phyloP scores from a whole-genome alignment of 1,140 invertebrate genomes.

The Drosophila leontia region DNA sequence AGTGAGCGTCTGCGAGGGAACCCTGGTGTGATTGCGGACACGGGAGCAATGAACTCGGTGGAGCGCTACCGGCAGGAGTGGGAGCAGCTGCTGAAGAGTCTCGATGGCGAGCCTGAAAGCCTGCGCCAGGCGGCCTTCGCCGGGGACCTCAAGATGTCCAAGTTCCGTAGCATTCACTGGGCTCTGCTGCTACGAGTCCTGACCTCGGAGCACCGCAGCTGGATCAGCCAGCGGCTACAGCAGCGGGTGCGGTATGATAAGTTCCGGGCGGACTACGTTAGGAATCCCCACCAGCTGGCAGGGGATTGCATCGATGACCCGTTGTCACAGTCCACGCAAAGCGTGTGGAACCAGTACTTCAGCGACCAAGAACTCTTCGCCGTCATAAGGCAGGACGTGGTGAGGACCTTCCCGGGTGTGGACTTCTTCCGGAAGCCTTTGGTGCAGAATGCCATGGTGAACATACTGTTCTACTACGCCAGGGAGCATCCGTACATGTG shows the following conservation, averaged over 20 bases:
- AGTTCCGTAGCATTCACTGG: constrained; percentile 86
- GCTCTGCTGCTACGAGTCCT: constrained; percentile 84
- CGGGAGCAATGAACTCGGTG: constrained; percentile 71
- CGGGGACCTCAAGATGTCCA: constrained; percentile 85
- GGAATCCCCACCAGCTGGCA: constrained; percentile 75
- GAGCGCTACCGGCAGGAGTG: constrained; percentile 84
- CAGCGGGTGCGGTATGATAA: constrained; percentile 81
- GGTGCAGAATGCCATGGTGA: constrained; percentile 89
- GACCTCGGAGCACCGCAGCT: constrained; percentile 73
- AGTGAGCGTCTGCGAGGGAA: constrained; percentile 51
- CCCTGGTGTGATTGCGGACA: constrained; percentile 1
- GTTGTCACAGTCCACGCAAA: constrained; percentile 86
- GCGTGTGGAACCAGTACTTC: constrained; percentile 93
- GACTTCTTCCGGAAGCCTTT: constrained; percentile 90
- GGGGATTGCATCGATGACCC: constrained; percentile 71
- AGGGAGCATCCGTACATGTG: constrained; percentile 89
- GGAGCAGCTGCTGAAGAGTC: constrained; percentile 63
- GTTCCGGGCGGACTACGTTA: constrained; percentile 74
- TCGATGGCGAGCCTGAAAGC: constrained; percentile 69
- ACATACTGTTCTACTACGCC: constrained; percentile 89
- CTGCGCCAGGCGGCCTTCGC: constrained; percentile 80
- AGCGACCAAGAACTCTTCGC: constrained; percentile 91
- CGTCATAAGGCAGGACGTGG: constrained; percentile 92
- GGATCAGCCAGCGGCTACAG: constrained; percentile 71
- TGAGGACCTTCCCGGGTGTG: constrained; percentile 92